phyloP scores from a whole-genome alignment of 2,888 invertebrate genomes.

The Acholoe squamosa region DNA sequence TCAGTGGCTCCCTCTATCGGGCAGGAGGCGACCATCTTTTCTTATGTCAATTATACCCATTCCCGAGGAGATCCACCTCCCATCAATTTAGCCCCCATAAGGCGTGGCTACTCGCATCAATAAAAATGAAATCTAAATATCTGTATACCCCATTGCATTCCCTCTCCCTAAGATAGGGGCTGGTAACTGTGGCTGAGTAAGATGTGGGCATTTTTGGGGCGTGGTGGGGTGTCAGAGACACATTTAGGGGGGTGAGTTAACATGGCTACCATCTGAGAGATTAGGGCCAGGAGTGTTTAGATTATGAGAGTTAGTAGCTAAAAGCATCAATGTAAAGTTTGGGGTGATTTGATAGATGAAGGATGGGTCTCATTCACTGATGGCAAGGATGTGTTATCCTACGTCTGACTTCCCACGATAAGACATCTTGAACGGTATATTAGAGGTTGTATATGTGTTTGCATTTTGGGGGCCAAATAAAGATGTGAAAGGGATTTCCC shows the following conservation, averaged over 20 bases:
- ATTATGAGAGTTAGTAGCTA: no score
- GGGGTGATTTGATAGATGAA: neutral
- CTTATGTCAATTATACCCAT: neutral
- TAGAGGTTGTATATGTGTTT: no score
- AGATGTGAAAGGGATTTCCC: no score
- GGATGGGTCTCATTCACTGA: neutral
- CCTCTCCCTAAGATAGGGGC: neutral
- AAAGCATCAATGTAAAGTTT: no score
- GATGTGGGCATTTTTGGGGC: no score
- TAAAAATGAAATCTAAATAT: neutral
- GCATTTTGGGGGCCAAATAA: no score
- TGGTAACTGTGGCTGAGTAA: no score
- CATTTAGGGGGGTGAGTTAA: neutral
- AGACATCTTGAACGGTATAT: neutral
- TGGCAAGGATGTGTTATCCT: neutral
- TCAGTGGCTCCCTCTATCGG: neutral
- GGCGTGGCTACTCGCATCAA: neutral
- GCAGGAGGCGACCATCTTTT: neutral
- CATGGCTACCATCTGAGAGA: neutral
- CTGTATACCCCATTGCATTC: neutral
- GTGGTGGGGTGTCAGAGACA: neutral
- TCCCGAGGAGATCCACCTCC: neutral
- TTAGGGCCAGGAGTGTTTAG: no score
- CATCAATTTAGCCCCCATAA: neutral
- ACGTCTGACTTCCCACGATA: neutral